Conservation (phyloP, 2,113 vertebrate species). For the Nannobrachium achirus region DNA sequence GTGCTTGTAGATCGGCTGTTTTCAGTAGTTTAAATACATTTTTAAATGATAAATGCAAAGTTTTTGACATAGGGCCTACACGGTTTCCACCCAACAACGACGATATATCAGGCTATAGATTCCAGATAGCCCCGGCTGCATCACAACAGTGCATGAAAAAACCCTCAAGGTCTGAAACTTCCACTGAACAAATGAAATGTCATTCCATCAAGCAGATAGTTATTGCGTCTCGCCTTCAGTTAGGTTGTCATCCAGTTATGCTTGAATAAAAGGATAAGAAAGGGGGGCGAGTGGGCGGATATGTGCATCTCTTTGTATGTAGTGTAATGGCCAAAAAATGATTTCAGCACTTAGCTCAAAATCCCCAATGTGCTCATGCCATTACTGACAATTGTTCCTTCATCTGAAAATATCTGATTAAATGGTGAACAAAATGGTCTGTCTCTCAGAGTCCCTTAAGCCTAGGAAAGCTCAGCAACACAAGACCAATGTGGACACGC, state of each 20-base stretch:
- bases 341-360: constrained; percentile 15
- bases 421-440: constrained; percentile 22
- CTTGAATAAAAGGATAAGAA: constrained; percentile 42
- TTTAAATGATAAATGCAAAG: too few relatives aligned
- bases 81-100: too few relatives aligned
- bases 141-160: constrained; percentile 8
- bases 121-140: constrained; percentile 30
- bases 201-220: constrained; percentile 27
- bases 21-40: too few relatives aligned
- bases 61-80: too few relatives aligned
- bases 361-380: constrained; percentile 9
- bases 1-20: too few relatives aligned
- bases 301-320: constrained; percentile 23
- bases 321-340: constrained; percentile 48
- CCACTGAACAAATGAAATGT: constrained; percentile 37
- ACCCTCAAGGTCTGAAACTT: constrained; percentile 22
- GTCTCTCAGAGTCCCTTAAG: constrained; percentile 32
- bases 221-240: constrained; percentile 30
- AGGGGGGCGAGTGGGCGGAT: too few relatives aligned
- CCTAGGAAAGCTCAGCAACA: constrained; percentile 15
- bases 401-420: constrained; percentile 36
- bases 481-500: constrained; percentile 17
- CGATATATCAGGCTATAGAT: too few relatives aligned
- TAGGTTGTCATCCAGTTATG: constrained; percentile 43
- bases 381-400: constrained; percentile 13